These are phyloP conservation scores for Serripes groenlandicus DNA, from an alignment of 2,888 invertebrate species.

Conservation along the genomic window DNA sequence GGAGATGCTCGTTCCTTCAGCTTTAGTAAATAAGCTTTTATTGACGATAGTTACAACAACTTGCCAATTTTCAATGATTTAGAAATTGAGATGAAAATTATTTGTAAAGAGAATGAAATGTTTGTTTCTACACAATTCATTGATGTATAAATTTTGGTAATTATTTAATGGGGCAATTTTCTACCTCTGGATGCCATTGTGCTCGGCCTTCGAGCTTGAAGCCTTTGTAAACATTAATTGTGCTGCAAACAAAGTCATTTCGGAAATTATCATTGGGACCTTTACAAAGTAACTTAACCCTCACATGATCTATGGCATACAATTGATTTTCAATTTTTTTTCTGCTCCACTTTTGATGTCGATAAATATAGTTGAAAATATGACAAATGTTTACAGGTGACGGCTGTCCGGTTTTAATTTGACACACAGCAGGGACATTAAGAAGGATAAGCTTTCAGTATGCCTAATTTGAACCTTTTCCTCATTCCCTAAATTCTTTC, in stretches of 20 bases:
- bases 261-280: conserved; percentile 3
- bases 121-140: conserved; percentile 5
- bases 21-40: too few species aligned
- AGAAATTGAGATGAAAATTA: not conserved
- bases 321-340: too few species aligned
- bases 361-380: conserved; percentile 1
- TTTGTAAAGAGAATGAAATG: not conserved
- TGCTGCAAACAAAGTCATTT: conserved; percentile 6
- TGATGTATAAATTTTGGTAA: conserved; percentile 2
- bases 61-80: too few species aligned
- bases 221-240: not conserved
- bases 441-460: conserved; percentile 55
- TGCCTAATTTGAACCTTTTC: conserved; percentile 24
- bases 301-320: not conserved
- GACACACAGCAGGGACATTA: conserved; percentile 46
- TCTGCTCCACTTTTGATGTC: not conserved
- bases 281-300: conserved; percentile 4
- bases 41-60: too few species aligned
- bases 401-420: conserved; percentile 22
- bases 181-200: not conserved
- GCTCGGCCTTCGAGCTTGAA: not conserved
- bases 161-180: conserved; percentile 22
- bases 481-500: too few species aligned
- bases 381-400: conserved; percentile 19
- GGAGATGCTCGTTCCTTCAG: too few species aligned